phyloP scores from a whole-genome alignment of 2,797 vertebrate genomes.

The Megalops cyprinoides region DNA sequence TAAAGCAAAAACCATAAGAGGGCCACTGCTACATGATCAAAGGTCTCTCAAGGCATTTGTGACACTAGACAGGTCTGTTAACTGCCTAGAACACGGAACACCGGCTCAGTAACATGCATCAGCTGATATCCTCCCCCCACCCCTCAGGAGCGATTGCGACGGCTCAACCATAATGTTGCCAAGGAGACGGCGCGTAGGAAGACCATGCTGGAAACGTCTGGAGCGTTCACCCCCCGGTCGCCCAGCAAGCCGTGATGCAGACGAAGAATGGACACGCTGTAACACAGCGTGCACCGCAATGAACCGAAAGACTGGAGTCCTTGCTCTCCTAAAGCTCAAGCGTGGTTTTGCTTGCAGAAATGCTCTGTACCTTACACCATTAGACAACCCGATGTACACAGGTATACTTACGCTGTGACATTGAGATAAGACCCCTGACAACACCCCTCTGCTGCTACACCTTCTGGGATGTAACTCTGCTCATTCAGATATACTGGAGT shows the following conservation, averaged over 20 bases:
- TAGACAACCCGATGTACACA: background rate
- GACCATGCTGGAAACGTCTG: conserved; percentile 87
- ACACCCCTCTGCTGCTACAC: background rate
- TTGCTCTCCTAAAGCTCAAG: background rate
- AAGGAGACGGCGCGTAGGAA: conserved; percentile 89
- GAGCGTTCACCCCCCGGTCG: conserved; percentile 80
- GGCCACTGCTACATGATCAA: background rate
- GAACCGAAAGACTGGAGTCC: background rate
- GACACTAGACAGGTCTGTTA: background rate
- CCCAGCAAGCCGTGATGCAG: conserved; percentile 81
- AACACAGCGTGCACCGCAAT: background rate
- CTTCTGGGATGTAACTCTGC: background rate
- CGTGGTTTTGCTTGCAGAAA: background rate
- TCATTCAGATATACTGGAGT: background rate
- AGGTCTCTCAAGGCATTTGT: background rate
- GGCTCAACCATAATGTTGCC: conserved; percentile 90
- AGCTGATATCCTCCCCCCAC: background rate
- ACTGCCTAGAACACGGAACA: background rate
- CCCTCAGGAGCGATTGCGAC: conserved; percentile 81
- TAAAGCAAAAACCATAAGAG: background rate
- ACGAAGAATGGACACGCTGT: background rate
- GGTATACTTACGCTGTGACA: background rate
- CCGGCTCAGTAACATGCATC: background rate
- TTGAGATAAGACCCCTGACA: background rate
- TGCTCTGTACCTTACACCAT: background rate